Conservation (phyloP, 2,113 vertebrate genomes). For the Pituophis catenifer region DNA sequence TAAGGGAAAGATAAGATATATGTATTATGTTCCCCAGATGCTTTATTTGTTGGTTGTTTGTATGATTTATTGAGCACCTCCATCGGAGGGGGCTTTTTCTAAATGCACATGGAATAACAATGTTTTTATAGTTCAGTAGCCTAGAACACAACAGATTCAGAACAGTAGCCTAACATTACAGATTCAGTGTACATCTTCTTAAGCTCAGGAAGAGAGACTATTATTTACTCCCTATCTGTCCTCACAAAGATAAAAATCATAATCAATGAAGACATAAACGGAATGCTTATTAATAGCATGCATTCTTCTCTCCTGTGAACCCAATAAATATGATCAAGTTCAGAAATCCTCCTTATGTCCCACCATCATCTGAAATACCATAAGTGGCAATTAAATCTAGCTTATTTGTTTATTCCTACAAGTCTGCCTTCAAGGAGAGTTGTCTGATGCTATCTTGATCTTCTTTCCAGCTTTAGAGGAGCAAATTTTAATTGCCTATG, state of each 20-base stretch:
- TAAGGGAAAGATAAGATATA: background rate
- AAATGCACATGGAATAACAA: background rate
- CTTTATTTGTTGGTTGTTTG: background rate
- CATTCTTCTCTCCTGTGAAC: background rate
- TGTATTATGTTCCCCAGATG: background rate
- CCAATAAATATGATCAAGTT: background rate
- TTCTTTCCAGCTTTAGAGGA: background rate
- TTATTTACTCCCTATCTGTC: background rate
- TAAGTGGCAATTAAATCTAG: background rate
- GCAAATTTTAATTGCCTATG: background rate
- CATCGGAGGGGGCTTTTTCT: background rate
- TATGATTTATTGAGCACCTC: background rate
- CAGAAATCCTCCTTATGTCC: no score
- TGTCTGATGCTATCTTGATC: background rate
- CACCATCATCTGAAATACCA: background rate
- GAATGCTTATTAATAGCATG: background rate
- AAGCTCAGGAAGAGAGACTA: background rate
- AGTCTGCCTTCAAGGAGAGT: background rate
- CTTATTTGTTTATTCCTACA: background rate
- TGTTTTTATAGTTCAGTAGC: background rate
- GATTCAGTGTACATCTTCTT: background rate
- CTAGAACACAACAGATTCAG: background rate
- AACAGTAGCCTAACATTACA: background rate
- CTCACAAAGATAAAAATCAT: background rate
- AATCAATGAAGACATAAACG: background rate